phyloP scores from a whole-genome alignment of 1,140 invertebrate genomes.

The Teleogryllus occipitalis region DNA sequence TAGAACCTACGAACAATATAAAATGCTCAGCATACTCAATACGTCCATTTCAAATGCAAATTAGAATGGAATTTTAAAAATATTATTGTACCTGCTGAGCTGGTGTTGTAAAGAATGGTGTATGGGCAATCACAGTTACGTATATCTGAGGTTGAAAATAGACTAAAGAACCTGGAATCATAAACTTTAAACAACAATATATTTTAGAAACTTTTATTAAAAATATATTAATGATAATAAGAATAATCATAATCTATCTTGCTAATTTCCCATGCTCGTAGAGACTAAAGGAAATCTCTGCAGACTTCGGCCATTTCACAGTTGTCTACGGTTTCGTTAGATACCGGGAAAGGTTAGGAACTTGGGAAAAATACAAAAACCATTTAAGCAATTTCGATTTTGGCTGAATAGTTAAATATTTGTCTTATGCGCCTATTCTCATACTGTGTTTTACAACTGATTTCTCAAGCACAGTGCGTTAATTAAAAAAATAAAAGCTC shows the following conservation, averaged over 20 bases:
- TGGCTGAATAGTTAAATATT: no score
- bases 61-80: not conserved
- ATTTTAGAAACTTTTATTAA: not conserved
- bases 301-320: no score
- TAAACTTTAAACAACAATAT: slow-evolving; percentile 46
- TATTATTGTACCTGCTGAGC: slow-evolving; percentile 52
- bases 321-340: no score
- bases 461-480: no score
- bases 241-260: not conserved
- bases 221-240: not conserved
- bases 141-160: slow-evolving; percentile 63
- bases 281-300: no score
- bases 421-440: no score
- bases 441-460: no score
- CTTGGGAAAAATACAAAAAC: no score
- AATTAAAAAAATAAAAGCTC: no score
- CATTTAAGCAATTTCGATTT: no score
- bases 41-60: not conserved
- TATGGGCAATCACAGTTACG: slow-evolving; percentile 71
- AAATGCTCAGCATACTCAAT: not conserved
- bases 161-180: slow-evolving; percentile 55
- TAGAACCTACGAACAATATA: slow-evolving; percentile 43
- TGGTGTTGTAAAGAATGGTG: slow-evolving; percentile 62
- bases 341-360: no score
- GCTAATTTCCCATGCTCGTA: no score